Base-by-base conservation (phyloP, 2,797 vertebrate genomes). In the Esox masquinongy region DNA sequence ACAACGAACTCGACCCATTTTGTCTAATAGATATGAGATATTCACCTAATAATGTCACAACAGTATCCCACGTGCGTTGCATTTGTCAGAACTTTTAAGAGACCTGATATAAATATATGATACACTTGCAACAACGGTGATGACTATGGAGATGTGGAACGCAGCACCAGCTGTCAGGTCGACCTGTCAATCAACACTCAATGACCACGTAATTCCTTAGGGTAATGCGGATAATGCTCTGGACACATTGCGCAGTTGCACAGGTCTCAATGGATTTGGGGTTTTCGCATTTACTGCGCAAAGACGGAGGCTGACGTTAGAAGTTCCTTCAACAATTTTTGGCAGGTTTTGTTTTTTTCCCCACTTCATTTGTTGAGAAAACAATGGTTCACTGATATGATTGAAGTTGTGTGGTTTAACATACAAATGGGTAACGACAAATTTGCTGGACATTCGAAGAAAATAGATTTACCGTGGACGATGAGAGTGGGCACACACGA, bases 221-320 rank as follows among this genome's bases (percentile, higher is more conserved):
- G 53, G 83, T 95, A 94, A 95, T 92, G 86, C 92, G 93, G 93
- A 94, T 95, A 90, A 95, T 72, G 81, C 77, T 76, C 82, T 80
- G 88, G 86, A 86, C 83, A 81, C 83, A 17, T 67, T 85, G 88
- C 77, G 79, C 85, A 77, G 61, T 75, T 74, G 75, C 87, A 59
- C 81, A 68, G 76, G 83, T 80, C 82, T 77, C 61, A 82, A 73
- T 81, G 88, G 84, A 87, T 91, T 89, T 89, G 84, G 74, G 82
- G 82, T 78, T 34, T 81, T 80, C 76, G 72, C 26, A 72, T 68
- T 83, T 73, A 63, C 69, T 75, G 74, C 56, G 69, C 74, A 79
- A 80, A 78, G 82, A 73, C 77, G 15, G 51, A 29, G 74, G 29
- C 19, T 43, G 63, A 85, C 85, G 82, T 88, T 83, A 80, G 74